Evolutionary conservation across 2,888 invertebrate genomes (phyloP), one percentile per base, ranked within the genome.

Genomic region (Pammene aurita): DNA sequence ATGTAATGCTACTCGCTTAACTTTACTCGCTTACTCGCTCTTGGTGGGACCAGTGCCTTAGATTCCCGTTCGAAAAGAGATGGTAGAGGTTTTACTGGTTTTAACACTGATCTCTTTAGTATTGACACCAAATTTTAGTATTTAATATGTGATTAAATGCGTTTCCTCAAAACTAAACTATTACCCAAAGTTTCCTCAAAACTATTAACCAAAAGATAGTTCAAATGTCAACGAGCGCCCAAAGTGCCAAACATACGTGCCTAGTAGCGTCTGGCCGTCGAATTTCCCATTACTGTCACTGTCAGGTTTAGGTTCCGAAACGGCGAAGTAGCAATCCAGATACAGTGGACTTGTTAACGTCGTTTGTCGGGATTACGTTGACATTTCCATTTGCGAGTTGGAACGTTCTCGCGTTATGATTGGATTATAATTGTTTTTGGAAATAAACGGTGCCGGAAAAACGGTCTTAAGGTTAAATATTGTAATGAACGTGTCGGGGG

Each of bases 281-380:
- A 68, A 68, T 68, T 68, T 57, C 63, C 44, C 63, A 68, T 68
- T 68, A 68, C 63, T 64, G 68, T 58, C 69, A 65, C 54, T 69
- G 69, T 69, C 69, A 58, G 46, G 55, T 58, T 46, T 41, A 18
- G 55, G 56, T 48, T 18, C 50, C 66, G 57, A 64, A 44, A 46
- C 50, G 57, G 63, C 67, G 35, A 34, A 63, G 63, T 42, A 38
- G 65, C 65, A 54, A 69, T 68, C 68, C 68, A 64, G 68, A 64
- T 68, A 68, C 68, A 64, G 57, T 52, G 67, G 63, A 16, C 16
- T 50, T 62, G 50, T 63, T 68, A 54, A 57, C 72, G 74, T 73
- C 78, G 78, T 84, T 80, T 79, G 76, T 84, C 70, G 73, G 77
- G 76, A 84, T 84, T 84, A 83, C 71, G 73, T 72, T 79, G 84